Base-by-base conservation (phyloP, 2,113 vertebrate genomes). In the Catagonus wagneri region DNA sequence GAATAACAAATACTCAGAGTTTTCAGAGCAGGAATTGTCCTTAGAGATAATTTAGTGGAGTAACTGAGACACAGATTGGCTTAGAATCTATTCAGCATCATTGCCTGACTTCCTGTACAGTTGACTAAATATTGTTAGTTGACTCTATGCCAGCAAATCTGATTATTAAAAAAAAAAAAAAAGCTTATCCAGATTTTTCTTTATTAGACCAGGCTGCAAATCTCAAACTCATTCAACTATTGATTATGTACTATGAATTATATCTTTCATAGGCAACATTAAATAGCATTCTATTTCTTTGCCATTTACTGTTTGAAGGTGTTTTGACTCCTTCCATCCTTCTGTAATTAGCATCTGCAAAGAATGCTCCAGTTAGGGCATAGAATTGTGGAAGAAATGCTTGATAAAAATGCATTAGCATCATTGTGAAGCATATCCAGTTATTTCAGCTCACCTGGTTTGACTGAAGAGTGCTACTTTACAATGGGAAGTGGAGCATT, bases 391-490 rank as follows among this genome's bases (percentile, higher is more conserved):
- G 0, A 2, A 89, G 90, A 96, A 97, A 83, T 66, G 79, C 94
- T 90, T 94, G 79, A 52, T 93, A 58, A 69, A 96, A 92, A 90
- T 92, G 91, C 58, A 25, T 94, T 78, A 56, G 61, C 95, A 96
- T 88, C 65, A 15, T 58, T 72, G 34, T 71, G 83, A 90, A 58
- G 50, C 91, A 89, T 96, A 97, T 93, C 96, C 92, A 85, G 94
- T 93, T 96, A 90, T 97, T 98, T 98, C 97, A 93, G 96, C 97
- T 98, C 95, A 96, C 94, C 97, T 96, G 93, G 10, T 94, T 89
- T 98, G 98, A 94, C 92, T 93, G 95, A 96, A 92, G 61, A 12
- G 7, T 68, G 75, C 98, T 98, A 93, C 97, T 98, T 97, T 96
- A 97, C 97, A 89, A 93, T 71, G 61, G 91, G 96, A 98, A 98